Evolutionary conservation across 2,797 vertebrate species (phyloP), one percentile per base, ranked within the genome.

Genomic region (Helicolenus hilgendorfi): DNA sequence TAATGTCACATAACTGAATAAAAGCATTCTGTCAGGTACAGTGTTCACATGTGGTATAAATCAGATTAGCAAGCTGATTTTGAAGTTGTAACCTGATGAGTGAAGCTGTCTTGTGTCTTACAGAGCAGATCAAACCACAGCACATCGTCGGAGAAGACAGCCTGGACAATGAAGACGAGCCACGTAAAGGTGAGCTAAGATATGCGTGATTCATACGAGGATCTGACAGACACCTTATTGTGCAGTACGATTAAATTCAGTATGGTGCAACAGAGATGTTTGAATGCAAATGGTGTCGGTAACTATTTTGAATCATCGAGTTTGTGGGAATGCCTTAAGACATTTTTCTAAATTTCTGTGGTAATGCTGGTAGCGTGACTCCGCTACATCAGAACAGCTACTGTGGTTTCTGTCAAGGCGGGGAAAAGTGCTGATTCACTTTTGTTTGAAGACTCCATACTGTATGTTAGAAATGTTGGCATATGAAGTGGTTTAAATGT

Each of bases 91-190:
- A 76, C 49, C 26, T 29, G 64, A 65, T 38, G 27, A 77, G 18
- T 81, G 71, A 84, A 70, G 8, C 20, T 64, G 14, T 77, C 14
- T 58, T 72, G 2, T 83, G 20, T 92, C 87, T 94, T 92, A 89
- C 98, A 99, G 99, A 99, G 95, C 98, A 99, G 84, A 98, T 99
- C 83, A 98, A 98, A 82, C 97, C 98, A 1, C 98, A 98, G 86
- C 98, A 99, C 88, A 98, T 99, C n/a, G 97, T 99, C 7, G 98
- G 98, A 86, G 98, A 98, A 0, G 98, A 99, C 88, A 98, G 97
- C 72, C 94, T 98, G 10, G 99, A 99, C 77, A 98, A 98, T 38
- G 98, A 99, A 2, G 98, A 99, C 9, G 98, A 98, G 76, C 96
- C 97, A 5, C 97, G 95, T 2, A 98, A 98, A 98, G 98, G 99